A percentile compares a stretch with the other conserved stretches of the same genome.
phyloP scores from a whole-genome alignment of 1,140 invertebrate genomes.

The Halotydeus destructor region DNA sequence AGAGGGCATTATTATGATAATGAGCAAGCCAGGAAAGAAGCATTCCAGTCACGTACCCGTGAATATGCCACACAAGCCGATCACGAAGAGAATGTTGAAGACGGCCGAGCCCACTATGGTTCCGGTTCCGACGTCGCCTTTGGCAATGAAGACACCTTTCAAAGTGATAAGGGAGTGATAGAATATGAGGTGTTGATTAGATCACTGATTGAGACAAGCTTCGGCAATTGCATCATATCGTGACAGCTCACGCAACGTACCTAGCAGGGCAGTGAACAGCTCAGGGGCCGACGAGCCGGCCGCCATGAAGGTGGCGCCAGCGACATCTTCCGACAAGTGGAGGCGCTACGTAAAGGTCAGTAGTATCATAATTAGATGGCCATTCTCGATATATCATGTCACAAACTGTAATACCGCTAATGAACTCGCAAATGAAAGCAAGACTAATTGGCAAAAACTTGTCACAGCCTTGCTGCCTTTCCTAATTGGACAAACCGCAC shows the following conservation, averaged over 20 bases:
- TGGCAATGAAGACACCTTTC: slow-evolving; percentile 21
- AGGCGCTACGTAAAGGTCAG: slow-evolving; percentile 16
- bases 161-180: not conserved
- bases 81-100: slow-evolving; percentile 25
- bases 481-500: too few relatives aligned
- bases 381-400: too few relatives aligned
- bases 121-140: slow-evolving; percentile 24
- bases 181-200: not conserved
- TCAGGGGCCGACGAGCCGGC: slow-evolving; percentile 23
- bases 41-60: slow-evolving; percentile 22
- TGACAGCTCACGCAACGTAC: slow-evolving; percentile 12
- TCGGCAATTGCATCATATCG: too few relatives aligned
- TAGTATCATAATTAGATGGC: not conserved
- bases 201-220: too few relatives aligned
- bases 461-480: too few relatives aligned
- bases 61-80: slow-evolving; percentile 23
- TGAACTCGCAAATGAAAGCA: too few relatives aligned
- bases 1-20: too few relatives aligned
- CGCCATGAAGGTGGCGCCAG: slow-evolving; percentile 23
- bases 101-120: slow-evolving; percentile 25
- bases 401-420: too few relatives aligned
- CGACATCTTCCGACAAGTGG: slow-evolving; percentile 21
- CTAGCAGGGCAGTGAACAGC: slow-evolving; percentile 22
- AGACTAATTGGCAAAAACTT: too few relatives aligned
- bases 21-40: too few relatives aligned